A percentile compares a stretch with the other conserved stretches of the same genome.
These are phyloP conservation scores for Epinephelus cyanopodus DNA, from an alignment of 2,113 vertebrate species.

Conservation along the genomic window DNA sequence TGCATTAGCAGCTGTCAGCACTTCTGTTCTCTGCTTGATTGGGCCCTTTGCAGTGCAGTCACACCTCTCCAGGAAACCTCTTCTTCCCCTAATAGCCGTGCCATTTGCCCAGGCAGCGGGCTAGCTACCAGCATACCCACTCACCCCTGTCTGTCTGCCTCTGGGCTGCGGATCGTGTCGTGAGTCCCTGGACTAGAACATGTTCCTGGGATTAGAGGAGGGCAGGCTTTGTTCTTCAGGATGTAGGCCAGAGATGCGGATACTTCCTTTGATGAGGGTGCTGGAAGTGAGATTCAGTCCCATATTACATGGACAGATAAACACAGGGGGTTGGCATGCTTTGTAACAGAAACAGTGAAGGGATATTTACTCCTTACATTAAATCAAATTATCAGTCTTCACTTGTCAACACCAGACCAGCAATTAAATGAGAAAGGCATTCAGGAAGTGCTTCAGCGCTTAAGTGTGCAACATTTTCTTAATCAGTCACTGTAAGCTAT, in stretches of 20 bases:
- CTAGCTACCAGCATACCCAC: slow-evolving; percentile 48
- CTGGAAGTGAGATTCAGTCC: slow-evolving; percentile 46
- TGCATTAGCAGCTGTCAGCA: slow-evolving; percentile 76
- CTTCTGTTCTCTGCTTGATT: slow-evolving; percentile 76
- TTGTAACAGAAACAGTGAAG: slow-evolving; percentile 6
- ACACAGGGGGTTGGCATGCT: slow-evolving; percentile 24
- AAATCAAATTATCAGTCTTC: slow-evolving; percentile 10
- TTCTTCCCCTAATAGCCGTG: slow-evolving; percentile 70
- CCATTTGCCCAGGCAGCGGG: slow-evolving; percentile 75
- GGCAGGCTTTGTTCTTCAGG: slow-evolving; percentile 62
- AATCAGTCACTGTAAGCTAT: slow-evolving; percentile 34
- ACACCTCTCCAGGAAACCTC: slow-evolving; percentile 75
- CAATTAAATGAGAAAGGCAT: slow-evolving; percentile 38
- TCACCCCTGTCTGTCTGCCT: slow-evolving; percentile 45
- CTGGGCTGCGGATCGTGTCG: slow-evolving; percentile 48
- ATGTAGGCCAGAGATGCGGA: slow-evolving; percentile 72
- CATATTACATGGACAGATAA: slow-evolving; percentile 42
- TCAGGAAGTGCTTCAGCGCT: slow-evolving; percentile 29
- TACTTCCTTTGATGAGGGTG: slow-evolving; percentile 54
- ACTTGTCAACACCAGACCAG: slow-evolving; percentile 13
- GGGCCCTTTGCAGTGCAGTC: slow-evolving; percentile 75
- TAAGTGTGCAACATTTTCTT: slow-evolving; percentile 35
- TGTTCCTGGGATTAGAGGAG: slow-evolving; percentile 73
- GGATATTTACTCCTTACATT: slow-evolving; percentile 4
- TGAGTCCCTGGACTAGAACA: slow-evolving; percentile 57